A percentile compares a stretch with the other conserved stretches of the same genome.
Evolutionary conservation across 2,888 invertebrate species (phyloP).

Genomic region (Congeria kusceri): DNA sequence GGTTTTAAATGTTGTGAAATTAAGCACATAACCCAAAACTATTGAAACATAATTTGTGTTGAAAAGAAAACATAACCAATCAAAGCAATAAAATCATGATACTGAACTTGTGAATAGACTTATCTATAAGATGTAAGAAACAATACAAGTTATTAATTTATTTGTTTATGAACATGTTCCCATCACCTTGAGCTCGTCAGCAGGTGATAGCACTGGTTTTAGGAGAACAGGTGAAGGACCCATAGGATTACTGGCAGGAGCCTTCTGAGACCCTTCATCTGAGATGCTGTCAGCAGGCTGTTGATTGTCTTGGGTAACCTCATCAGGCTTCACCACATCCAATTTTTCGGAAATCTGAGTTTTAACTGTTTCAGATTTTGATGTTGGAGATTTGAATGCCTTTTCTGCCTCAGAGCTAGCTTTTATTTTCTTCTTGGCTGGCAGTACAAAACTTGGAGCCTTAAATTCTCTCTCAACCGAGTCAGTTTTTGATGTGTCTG

Average conservation of each 20-base stretch:
- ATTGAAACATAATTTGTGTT: too few relatives aligned
- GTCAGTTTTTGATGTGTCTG: background rate
- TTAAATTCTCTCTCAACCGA: conserved; percentile 30
- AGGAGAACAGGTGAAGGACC: too few relatives aligned
- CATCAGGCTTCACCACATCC: conserved; percentile 4
- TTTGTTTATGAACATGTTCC: too few relatives aligned
- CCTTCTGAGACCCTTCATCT: background rate
- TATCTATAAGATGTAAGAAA: too few relatives aligned
- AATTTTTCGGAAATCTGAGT: background rate
- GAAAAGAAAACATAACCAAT: too few relatives aligned
- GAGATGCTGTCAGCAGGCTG: background rate
- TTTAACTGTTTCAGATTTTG: background rate
- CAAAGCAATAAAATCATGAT: too few relatives aligned
- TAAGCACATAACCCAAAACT: too few relatives aligned
- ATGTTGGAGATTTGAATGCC: conserved; percentile 42
- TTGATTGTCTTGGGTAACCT: background rate
- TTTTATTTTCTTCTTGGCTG: conserved; percentile 57
- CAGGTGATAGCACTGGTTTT: conserved; percentile 58
- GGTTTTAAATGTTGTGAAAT: too few relatives aligned
- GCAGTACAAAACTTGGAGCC: conserved; percentile 59
- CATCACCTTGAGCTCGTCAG: conserved; percentile 62
- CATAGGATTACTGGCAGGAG: too few relatives aligned
- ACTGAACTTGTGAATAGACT: too few relatives aligned
- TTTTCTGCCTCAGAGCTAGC: conserved; percentile 19
- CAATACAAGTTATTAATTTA: too few relatives aligned